phyloP scores from a whole-genome alignment of 2,113 vertebrate genomes.

The Ammodramus savannarum region DNA sequence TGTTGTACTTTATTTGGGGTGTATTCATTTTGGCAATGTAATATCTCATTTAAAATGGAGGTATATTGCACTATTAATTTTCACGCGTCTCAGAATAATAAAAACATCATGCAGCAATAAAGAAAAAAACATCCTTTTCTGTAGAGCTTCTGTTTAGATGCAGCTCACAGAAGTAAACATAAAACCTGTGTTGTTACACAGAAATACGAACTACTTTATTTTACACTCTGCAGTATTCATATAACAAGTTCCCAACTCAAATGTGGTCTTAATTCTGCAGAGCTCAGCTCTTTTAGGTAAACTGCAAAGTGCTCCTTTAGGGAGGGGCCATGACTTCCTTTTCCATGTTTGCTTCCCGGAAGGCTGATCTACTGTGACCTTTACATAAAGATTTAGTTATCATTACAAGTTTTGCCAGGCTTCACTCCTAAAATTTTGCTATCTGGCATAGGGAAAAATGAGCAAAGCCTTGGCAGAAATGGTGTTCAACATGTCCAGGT shows the following conservation, averaged over 20 bases:
- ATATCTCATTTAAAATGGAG: constrained; percentile 16
- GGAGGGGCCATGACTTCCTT: not conserved
- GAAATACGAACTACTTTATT: not conserved
- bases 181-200: constrained; percentile 16
- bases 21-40: not conserved
- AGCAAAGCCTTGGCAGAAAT: not conserved
- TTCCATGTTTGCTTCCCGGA: not conserved
- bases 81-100: constrained; percentile 12
- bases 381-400: not conserved
- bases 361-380: not conserved
- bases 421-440: not conserved
- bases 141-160: not conserved
- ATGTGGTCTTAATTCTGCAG: not conserved
- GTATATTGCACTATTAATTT: constrained; percentile 47
- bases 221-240: not conserved
- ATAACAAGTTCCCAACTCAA: not conserved
- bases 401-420: not conserved
- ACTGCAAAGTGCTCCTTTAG: not conserved
- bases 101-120: constrained; percentile 14
- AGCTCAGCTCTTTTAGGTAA: not conserved
- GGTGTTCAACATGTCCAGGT: rapidly evolving
- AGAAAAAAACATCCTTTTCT: not conserved
- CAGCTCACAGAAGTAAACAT: constrained; percentile 7
- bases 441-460: not conserved
- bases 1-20: not conserved